phyloP scores from a whole-genome alignment of 2,113 vertebrate species.

The Motacilla tschutschensis region DNA sequence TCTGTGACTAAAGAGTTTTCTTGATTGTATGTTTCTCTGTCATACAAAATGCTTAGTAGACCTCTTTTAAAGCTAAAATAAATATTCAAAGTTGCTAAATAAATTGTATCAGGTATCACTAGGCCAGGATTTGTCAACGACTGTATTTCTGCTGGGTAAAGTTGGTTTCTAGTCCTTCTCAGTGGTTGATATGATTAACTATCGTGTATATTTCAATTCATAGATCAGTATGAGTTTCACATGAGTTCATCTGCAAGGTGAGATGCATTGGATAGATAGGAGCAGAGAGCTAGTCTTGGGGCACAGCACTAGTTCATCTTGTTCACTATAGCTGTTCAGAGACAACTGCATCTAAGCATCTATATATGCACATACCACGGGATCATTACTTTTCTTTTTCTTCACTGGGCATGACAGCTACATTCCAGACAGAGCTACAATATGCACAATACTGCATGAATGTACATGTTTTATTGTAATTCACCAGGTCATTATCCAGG shows the following conservation, averaged over 20 bases:
- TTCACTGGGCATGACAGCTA: not conserved
- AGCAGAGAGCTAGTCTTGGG: not conserved
- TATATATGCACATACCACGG: not conserved
- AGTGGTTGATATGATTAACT: not conserved
- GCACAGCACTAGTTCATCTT: not conserved
- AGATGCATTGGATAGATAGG: not conserved
- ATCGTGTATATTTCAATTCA: not conserved
- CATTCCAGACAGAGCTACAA: rapidly evolving
- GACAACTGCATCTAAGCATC: no score
- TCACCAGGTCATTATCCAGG: not conserved
- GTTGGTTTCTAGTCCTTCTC: not conserved
- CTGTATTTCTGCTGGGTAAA: not conserved
- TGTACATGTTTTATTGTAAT: not conserved
- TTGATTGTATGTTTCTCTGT: not conserved
- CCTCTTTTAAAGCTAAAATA: not conserved
- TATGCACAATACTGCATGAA: not conserved
- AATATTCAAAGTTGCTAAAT: not conserved
- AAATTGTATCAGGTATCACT: not conserved
- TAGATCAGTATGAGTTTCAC: not conserved
- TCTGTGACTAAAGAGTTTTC: not conserved
- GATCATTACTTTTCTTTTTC: not conserved
- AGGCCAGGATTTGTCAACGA: not conserved
- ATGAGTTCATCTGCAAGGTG: not conserved
- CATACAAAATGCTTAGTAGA: not conserved
- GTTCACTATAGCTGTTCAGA: not conserved